Conservation (phyloP, 2,113 vertebrate genomes). For the Eolophus roseicapilla region DNA sequence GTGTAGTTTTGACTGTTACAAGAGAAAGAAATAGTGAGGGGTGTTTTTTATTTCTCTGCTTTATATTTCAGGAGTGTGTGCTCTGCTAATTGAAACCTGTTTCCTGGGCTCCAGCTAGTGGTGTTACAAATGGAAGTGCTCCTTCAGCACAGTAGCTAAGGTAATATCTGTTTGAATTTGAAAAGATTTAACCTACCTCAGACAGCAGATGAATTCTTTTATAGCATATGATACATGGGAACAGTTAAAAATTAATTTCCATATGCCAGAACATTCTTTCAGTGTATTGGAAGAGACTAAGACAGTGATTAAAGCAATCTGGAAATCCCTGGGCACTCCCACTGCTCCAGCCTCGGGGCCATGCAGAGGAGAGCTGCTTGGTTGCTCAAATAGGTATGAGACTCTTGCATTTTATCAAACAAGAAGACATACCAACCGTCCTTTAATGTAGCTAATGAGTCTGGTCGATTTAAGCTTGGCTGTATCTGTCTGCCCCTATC, state of each 20-base stretch:
- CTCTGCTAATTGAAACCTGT: background rate
- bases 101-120: background rate
- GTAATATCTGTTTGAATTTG: background rate
- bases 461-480: background rate
- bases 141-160: background rate
- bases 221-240: background rate
- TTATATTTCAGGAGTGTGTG: background rate
- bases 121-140: fast-evolving
- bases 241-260: background rate
- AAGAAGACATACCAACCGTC: fast-evolving
- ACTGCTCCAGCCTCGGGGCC: fast-evolving
- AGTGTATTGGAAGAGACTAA: background rate
- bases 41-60: background rate
- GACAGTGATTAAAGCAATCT: background rate
- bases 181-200: background rate
- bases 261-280: fast-evolving
- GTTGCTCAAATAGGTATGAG: background rate
- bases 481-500: background rate
- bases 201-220: background rate
- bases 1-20: background rate
- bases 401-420: background rate
- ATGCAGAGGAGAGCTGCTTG: background rate
- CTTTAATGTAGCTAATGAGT: background rate
- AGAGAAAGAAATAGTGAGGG: background rate
- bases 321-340: background rate